Percentiles rank a stretch among this genome's conserved stretches.
These are phyloP conservation scores for Eupristina koningsbergeri DNA, from an alignment of 1,140 invertebrate species.

Conservation along the genomic window DNA sequence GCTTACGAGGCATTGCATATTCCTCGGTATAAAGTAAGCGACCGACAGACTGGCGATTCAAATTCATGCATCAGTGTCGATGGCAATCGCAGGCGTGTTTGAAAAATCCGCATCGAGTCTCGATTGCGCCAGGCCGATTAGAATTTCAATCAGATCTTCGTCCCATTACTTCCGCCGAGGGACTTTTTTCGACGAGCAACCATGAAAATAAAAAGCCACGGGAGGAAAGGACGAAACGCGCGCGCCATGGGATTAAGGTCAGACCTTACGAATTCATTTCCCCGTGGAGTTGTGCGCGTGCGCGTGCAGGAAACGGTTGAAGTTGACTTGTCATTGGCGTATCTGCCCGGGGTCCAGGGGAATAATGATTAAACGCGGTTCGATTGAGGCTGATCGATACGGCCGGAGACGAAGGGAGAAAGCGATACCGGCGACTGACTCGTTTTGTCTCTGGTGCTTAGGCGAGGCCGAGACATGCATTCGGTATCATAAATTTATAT, in stretches of 20 bases:
- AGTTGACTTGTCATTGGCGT: neutral
- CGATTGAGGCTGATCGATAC: slow-evolving; percentile 22
- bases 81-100: no score
- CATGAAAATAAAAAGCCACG: no score
- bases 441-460: neutral
- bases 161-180: neutral
- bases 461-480: neutral
- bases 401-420: neutral
- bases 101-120: no score
- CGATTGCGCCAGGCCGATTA: neutral
- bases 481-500: neutral
- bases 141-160: neutral
- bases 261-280: neutral
- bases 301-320: neutral
- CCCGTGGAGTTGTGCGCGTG: neutral
- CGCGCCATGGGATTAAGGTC: neutral
- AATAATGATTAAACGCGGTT: slow-evolving; percentile 24
- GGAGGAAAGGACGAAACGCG: neutral
- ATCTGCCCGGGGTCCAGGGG: neutral
- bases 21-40: no score
- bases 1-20: no score
- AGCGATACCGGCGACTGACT: slow-evolving; percentile 8
- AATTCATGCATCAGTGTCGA: no score
- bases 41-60: no score
- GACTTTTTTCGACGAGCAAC: neutral